Evolutionary conservation across 64 coral and sea anemone species (phyloP), one percentile per base, ranked within the genome.

Genomic region (Stichodactyla mertensii): DNA sequence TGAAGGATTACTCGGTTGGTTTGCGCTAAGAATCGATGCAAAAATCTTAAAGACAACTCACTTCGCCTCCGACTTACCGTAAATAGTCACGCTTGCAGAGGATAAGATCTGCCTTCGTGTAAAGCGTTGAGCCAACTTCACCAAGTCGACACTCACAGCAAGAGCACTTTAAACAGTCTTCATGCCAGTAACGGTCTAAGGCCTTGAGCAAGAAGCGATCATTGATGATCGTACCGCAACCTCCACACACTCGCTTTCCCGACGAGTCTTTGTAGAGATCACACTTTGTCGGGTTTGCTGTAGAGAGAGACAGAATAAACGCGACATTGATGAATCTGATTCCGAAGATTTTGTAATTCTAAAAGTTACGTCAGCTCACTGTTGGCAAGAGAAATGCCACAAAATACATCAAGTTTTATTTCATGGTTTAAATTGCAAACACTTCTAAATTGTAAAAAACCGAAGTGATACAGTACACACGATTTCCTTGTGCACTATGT

Each of bases 161-260:
- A 9, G 90, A 93, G 57, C 97, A 99, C 78, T 99, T 99, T 55
- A 99, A 71, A 61, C 97, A 99, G 5, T 99, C 97, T 61, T 99
- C 97, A 52, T 99, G 97, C 97, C 97, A 99, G 27, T 90, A 94
- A 9, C 93, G 85, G 59, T 99, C 93, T 4, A 99, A 86, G 1
- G 97, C 97, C 66, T 99, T 99, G 8, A 99, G 86, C 15, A 99
- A 92, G 77, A 99, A 99, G 16, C 97, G 97, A 58, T 99, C 97
- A 11, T 91, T 94, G 24, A 99, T 99, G 7, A 58, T 69, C 14
- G 77, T 88, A 0, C 93, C 86, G 71, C 97, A 99, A 13, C 97
- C 97, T 54, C 93, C 97, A 24, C 97, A 99, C 20, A 95, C 55
- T 26, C 91, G 94, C 52, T 93, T 96, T 26, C 82, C 91, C 16